Percentiles rank a stretch among this genome's conserved stretches.
phyloP scores from a whole-genome alignment of 2,888 invertebrate genomes.

The Fragum fragum region DNA sequence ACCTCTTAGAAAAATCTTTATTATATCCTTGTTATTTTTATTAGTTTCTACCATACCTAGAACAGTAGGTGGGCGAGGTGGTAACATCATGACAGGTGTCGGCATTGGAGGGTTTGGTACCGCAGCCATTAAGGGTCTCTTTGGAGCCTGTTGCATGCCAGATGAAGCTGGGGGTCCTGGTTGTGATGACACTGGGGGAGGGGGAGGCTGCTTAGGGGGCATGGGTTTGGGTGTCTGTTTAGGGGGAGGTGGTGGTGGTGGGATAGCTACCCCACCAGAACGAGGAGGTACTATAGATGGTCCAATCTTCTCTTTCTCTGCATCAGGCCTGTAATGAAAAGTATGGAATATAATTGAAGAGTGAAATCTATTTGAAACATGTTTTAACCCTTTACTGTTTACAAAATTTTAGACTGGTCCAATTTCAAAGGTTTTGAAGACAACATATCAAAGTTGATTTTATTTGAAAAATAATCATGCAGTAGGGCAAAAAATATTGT shows the following conservation, averaged over 20 bases:
- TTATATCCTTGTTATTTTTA: no score
- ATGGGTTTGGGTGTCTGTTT: conserved; percentile 88
- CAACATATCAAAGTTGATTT: no score
- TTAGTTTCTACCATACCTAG: conserved; percentile 70
- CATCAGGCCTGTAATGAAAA: conserved; percentile 90
- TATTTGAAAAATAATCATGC: no score
- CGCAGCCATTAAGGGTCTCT: conserved; percentile 82
- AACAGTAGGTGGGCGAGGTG: conserved; percentile 79
- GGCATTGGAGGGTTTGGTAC: conserved; percentile 71
- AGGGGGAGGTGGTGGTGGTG: conserved; percentile 75
- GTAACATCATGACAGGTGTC: conserved; percentile 78
- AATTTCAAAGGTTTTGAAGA: no score
- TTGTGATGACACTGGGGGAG: conserved; percentile 72
- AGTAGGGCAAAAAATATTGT: no score
- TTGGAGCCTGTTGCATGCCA: conserved; percentile 65
- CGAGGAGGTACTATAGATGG: conserved; percentile 89
- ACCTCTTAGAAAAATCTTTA: no score
- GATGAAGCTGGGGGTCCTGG: conserved; percentile 74
- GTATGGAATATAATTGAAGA: background rate
- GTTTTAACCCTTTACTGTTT: no score
- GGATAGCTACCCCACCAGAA: conserved; percentile 15
- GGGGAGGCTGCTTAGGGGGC: conserved; percentile 72
- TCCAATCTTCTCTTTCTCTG: conserved; percentile 98
- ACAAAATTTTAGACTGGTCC: no score
- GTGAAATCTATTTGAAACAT: no score